phyloP scores from a whole-genome alignment of 1,140 invertebrate genomes.

The Achatina immaculata region DNA sequence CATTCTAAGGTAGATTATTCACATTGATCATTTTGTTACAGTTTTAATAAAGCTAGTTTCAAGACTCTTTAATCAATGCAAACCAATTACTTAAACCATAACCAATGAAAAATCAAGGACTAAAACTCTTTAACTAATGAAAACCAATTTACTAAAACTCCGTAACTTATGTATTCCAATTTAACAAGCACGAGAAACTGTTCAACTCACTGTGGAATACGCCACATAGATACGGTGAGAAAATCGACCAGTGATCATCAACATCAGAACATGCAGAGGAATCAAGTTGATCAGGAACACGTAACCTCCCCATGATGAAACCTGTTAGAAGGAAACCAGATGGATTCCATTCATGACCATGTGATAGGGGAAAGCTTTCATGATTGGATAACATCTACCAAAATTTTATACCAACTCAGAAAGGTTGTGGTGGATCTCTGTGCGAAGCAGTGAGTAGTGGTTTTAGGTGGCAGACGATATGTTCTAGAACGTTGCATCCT shows the following conservation, averaged over 20 bases:
- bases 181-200: constrained; percentile 4
- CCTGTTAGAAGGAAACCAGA: constrained; percentile 73
- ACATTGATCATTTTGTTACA: too few species aligned
- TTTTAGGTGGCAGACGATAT: too few species aligned
- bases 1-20: too few species aligned
- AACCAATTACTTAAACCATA: too few species aligned
- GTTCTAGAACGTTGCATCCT: too few species aligned
- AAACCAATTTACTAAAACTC: background rate
- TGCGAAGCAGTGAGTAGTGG: too few species aligned
- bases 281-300: constrained; percentile 98
- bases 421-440: background rate
- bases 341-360: too few species aligned
- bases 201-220: constrained; percentile 81
- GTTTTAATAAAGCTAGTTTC: too few species aligned
- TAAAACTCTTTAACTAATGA: background rate
- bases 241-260: constrained; percentile 94
- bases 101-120: too few species aligned
- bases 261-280: constrained; percentile 92
- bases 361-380: constrained; percentile 4
- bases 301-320: constrained; percentile 98
- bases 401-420: background rate
- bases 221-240: constrained; percentile 94
- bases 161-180: background rate
- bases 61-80: too few species aligned
- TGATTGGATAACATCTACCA: too few species aligned